Evolutionary conservation across 1,140 invertebrate species (phyloP).

Genomic region (Neuroterus valhalla): DNA sequence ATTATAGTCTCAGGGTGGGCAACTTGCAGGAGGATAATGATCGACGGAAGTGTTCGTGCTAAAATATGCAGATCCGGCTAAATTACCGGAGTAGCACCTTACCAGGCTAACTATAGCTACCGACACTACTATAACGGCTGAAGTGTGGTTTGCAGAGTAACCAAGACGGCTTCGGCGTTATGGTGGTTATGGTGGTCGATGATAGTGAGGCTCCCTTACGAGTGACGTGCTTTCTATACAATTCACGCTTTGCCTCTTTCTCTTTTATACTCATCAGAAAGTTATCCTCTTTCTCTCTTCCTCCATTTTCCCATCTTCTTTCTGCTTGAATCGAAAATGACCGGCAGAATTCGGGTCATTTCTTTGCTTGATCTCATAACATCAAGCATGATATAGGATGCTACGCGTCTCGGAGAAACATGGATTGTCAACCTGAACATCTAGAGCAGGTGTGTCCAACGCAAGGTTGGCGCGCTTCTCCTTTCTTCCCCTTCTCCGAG

Average conservation of each 20-base stretch:
- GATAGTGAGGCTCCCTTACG: constrained; percentile 34
- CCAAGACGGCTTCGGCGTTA: not conserved
- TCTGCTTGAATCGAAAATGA: not conserved
- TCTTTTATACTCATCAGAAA: not conserved
- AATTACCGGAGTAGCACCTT: constrained; percentile 67
- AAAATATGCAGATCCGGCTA: constrained; percentile 74
- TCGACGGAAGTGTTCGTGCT: constrained; percentile 74
- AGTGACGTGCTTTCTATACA: not conserved
- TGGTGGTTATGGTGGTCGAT: constrained; percentile 48
- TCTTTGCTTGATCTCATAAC: not conserved
- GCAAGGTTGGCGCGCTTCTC: too few species aligned
- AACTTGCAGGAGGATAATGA: constrained; percentile 69
- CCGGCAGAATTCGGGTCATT: not conserved
- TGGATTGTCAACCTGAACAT: too few species aligned
- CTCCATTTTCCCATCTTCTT: not conserved
- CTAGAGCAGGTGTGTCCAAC: too few species aligned
- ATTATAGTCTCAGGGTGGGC: constrained; percentile 52
- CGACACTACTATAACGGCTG: constrained; percentile 50
- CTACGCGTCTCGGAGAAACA: too few species aligned
- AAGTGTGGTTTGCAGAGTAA: constrained; percentile 13
- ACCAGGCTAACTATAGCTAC: constrained; percentile 54
- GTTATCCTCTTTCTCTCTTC: not conserved
- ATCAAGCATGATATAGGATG: constrained; percentile 9
- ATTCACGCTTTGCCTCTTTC: not conserved
- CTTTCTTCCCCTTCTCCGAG: too few species aligned